Base-by-base conservation (phyloP, 2,888 invertebrate species). In the Caenorhabditis afra region DNA sequence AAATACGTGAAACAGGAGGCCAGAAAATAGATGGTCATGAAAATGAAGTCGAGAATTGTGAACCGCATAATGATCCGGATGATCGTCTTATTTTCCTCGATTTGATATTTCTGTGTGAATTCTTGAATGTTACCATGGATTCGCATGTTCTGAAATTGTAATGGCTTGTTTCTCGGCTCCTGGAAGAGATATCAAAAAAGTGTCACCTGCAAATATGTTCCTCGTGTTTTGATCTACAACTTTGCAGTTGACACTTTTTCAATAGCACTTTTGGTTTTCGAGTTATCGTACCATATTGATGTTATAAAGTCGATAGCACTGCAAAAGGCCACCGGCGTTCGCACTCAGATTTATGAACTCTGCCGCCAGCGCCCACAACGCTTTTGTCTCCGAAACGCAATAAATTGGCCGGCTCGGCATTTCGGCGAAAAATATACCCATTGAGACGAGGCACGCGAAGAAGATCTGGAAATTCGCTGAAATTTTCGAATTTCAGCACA, bases 291-390 rank as follows among this genome's bases (percentile, higher is more conserved):
- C 29, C 29, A 29, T 58, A 53, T 70, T 70, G 11, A 61, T 49
- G 8, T 22, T 62, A 14, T 47, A 39, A 10, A 71, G 23, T 39
- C 55, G 29, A 16, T 20, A 29, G n/a, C 53, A 62, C 47, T 62
- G 71, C 1, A 44, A 14, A 18, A 71, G 39, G 0, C 55, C 62
- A 0, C 50, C n/a, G 5, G 44, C 4, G 55, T 71, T 71, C 11
- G 45, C 23, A 1, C 44, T n/a, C 7, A 71, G 12, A 8, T 44
- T 39, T 11, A 62, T n/a, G n/a, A 62, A 3, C 11, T 71, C 71
- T 7, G 55, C 35, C 1, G 5, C 11, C 4, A 29, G 11, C 11
- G 65, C n/a, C 55, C 53, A 55, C 0, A n/a, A 2, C 14, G 44
- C 35, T 1, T 20, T 20, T 0, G 14, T 23, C 16, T 53, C 29